These are phyloP conservation scores for Aplysina aerophoba DNA, from an alignment of 37 sponge, comb jelly and placozoan species.

Conservation along the genomic window DNA sequence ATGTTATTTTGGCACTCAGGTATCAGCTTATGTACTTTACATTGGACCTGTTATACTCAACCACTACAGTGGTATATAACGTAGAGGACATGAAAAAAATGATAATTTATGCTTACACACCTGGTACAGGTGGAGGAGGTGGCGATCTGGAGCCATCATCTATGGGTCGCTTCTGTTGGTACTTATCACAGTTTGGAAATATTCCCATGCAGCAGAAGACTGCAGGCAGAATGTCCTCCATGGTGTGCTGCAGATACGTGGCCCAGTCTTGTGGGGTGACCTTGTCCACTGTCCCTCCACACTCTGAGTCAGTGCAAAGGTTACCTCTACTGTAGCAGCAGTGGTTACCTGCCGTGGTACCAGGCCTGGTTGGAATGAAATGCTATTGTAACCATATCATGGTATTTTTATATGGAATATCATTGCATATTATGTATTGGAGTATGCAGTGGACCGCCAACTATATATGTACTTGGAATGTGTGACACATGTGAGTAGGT, in stretches of 20 bases:
- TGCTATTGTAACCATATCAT: too few relatives aligned
- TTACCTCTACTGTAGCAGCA: constrained; percentile 4
- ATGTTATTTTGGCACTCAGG: too few relatives aligned
- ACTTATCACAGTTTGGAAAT: constrained; percentile 46
- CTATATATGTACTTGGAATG: too few relatives aligned
- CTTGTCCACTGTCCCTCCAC: constrained; percentile 52
- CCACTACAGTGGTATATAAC: too few relatives aligned
- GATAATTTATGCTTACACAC: too few relatives aligned
- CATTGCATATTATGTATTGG: too few relatives aligned
- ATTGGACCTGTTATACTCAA: too few relatives aligned
- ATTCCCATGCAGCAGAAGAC: constrained; percentile 45
- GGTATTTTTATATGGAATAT: too few relatives aligned
- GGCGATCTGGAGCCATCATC: constrained; percentile 39
- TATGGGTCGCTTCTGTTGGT: constrained; percentile 54
- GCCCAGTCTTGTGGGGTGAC: constrained; percentile 21
- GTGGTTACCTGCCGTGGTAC: constrained; percentile 10
- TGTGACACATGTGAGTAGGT: too few relatives aligned
- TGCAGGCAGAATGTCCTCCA: constrained; percentile 44
- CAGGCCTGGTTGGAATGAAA: background rate
- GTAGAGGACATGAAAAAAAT: too few relatives aligned
- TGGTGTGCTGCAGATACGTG: constrained; percentile 13
- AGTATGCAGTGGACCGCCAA: too few relatives aligned
- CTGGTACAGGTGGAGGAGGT: constrained; percentile 45
- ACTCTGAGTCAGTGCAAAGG: background rate
- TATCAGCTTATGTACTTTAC: too few relatives aligned